A percentile compares a stretch with the other conserved stretches of the same genome.
These are phyloP conservation scores for Neotoma lepida DNA, from an alignment of 2,113 vertebrate genomes.

Conservation along the genomic window DNA sequence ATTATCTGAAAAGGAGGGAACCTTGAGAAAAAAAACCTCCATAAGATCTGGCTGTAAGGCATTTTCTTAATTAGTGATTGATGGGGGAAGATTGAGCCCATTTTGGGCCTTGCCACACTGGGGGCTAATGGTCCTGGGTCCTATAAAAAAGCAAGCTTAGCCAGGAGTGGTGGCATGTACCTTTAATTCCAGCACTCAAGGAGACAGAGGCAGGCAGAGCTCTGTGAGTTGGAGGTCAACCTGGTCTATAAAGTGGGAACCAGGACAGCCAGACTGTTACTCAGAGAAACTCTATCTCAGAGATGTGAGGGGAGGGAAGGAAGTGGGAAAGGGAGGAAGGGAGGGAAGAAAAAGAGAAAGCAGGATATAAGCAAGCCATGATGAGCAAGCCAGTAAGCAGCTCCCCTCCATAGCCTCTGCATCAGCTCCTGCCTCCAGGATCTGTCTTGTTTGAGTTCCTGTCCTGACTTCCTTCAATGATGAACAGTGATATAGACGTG, in stretches of 20 bases:
- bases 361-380: background rate
- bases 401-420: background rate
- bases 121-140: background rate
- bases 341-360: too few relatives aligned
- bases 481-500: background rate
- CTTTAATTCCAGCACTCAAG: too few relatives aligned
- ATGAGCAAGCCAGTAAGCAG: background rate
- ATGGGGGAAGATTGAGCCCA: background rate
- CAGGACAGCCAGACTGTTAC: too few relatives aligned
- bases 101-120: background rate
- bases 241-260: too few relatives aligned
- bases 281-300: too few relatives aligned
- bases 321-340: too few relatives aligned
- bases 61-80: background rate
- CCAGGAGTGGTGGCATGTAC: too few relatives aligned
- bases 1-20: background rate
- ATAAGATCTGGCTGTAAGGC: background rate
- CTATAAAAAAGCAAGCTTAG: background rate
- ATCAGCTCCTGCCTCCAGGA: background rate
- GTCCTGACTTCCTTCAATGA: background rate
- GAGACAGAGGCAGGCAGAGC: too few relatives aligned
- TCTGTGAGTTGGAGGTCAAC: too few relatives aligned
- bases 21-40: background rate
- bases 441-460: background rate
- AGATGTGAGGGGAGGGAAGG: too few relatives aligned